Evolutionary conservation across 2,888 invertebrate genomes (phyloP).

Genomic region (Steromphala cineraria): DNA sequence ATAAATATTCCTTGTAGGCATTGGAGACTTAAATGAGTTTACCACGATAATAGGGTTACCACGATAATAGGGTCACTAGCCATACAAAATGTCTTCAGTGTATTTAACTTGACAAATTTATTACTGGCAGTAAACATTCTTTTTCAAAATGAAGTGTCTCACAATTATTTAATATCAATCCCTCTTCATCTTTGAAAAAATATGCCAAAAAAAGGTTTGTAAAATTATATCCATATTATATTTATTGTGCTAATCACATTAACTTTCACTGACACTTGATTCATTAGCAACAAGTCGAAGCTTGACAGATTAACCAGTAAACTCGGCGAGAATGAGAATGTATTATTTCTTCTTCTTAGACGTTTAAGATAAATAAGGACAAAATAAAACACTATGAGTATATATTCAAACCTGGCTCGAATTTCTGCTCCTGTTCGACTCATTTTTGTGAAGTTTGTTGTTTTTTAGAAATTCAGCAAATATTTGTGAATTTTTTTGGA

Average conservation of each 20-base stretch:
- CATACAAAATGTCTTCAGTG: no score
- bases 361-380: neutral
- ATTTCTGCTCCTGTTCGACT: slow-evolving; percentile 53
- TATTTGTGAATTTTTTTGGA: neutral
- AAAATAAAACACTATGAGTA: neutral
- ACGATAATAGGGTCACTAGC: no score
- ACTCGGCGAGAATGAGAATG: neutral
- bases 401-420: slow-evolving; percentile 41
- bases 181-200: no score
- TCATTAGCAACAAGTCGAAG: neutral
- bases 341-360: neutral
- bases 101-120: no score
- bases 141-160: no score
- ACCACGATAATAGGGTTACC: no score
- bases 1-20: no score
- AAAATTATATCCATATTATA: no score
- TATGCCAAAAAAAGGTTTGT: no score
- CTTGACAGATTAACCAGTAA: neutral
- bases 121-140: no score
- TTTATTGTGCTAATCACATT: neutral
- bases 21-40: no score
- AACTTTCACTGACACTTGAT: neutral
- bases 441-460: slow-evolving; percentile 37
- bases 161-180: no score
- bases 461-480: neutral